Base-by-base conservation (phyloP, 2,797 vertebrate species). In the Eutrigla gurnardus region DNA sequence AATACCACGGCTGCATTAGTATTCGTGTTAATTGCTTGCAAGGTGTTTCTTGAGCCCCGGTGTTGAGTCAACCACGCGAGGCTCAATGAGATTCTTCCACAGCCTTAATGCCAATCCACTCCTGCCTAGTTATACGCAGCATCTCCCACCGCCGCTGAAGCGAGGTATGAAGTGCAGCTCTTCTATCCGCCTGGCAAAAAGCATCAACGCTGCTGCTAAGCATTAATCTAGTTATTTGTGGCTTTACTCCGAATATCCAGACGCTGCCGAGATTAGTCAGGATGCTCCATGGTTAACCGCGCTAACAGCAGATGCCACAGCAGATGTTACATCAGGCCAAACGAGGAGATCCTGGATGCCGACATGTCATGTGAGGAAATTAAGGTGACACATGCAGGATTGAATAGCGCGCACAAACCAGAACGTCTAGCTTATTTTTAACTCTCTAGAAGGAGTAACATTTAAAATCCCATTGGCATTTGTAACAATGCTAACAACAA, bases 301-400 rank as follows among this genome's bases (percentile, higher is more conserved):
- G 63, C 46, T 79, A 70, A 81, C 77, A 84, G 65, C 87, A 92
- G 92, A 88, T 88, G 89, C 78, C 58, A 6, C 53, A 89, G 78
- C 89, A 91, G 90, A 88, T 92, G 88, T 84, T 73, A 17, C 62
- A 45, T 73, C 52, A 33, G 43, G 67, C 77, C 52, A 10, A 76
- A 73, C 8, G 40, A 76, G 53, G 75, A 80, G 62, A 79, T n/a
- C 61, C 33, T 58, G 32, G 14, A 67, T 65, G 54, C 65, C 80
- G 65, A 83, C 70, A 53, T 59, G 53, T 78, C 58, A 67, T 8
- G 15, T 46, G 32, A 54, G 55, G 65, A 65, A 50, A 53, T 45
- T 39, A 73, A 69, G 45, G 37, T 74, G 71, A 77, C 59, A 73
- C 40, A 54, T 52, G 33, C 7, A 61, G 39, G 61, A 53, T 32